Evolutionary conservation across 2,888 invertebrate species (phyloP).

Genomic region (Parelbella ahira): DNA sequence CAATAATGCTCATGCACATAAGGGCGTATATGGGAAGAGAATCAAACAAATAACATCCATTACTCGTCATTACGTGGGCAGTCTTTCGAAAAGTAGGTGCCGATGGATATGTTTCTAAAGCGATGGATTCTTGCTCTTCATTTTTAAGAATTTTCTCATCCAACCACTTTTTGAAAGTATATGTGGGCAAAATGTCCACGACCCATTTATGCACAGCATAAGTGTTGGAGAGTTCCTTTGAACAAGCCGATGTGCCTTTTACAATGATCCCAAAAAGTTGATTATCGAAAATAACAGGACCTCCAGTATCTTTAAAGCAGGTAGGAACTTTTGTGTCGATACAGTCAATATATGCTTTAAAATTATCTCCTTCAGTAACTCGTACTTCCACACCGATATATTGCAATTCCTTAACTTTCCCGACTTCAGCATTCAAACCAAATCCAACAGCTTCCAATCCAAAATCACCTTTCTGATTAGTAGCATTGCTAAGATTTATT

Average conservation of each 20-base stretch:
- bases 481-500: conserved; percentile 55
- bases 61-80: conserved; percentile 37
- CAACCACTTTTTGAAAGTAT: conserved; percentile 61
- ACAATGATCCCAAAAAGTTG: conserved; percentile 60
- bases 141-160: conserved; percentile 59
- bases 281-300: conserved; percentile 56
- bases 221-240: conserved; percentile 51
- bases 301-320: conserved; percentile 66
- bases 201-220: conserved; percentile 59
- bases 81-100: conserved; percentile 37
- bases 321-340: conserved; percentile 61
- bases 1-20: no score
- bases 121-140: conserved; percentile 42
- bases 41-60: not conserved
- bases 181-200: conserved; percentile 54
- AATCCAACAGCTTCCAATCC: conserved; percentile 62
- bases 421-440: conserved; percentile 61
- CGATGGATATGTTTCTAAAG: conserved; percentile 47
- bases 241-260: conserved; percentile 54
- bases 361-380: conserved; percentile 28
- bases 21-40: not conserved
- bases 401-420: conserved; percentile 51
- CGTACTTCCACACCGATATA: conserved; percentile 55
- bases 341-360: conserved; percentile 58
- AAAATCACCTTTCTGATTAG: conserved; percentile 39